Evolutionary conservation across 2,113 vertebrate species (phyloP), one percentile per base, ranked within the genome.

Genomic region (Malurus elegans): DNA sequence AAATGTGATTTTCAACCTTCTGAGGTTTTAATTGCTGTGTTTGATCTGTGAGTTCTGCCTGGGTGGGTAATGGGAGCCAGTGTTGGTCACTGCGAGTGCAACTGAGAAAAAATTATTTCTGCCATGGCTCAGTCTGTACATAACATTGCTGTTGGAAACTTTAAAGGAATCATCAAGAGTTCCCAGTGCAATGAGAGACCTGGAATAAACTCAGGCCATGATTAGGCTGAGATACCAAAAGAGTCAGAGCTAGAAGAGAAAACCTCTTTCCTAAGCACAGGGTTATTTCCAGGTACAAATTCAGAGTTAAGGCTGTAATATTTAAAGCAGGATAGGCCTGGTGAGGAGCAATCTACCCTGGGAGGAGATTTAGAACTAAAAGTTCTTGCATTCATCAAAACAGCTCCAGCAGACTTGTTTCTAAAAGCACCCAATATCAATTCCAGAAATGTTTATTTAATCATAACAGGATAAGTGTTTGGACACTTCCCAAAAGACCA

Each of bases 111-210:
- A 16, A 14, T 6, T 16, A 48, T n/a, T 56, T 24, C 50, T 64
- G 36, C 2, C 6, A 3, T 0, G 1, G 26, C 23, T 74, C 18
- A 50, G 34, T 7, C 26, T 4, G 1, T 3, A 10, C 2, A 8
- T 5, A 2, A 14, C 29, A 3, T 1, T 42, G 34, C 44, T 58
- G 5, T 44, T 1, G 38, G 50, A 47, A 45, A 17, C 12, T 3
- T 4, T 14, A 38, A 54, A 71, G 47, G 28, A 78, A 66, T 47
- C 23, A 7, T 32, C 12, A 12, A 10, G 17, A 42, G 58, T 42
- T 84, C 32, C 80, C 8, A 36, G 34, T 14, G 45, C 38, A 54
- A 0, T 9, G 21, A 18, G 24, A 71, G 16, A 23, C 7, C 25
- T 44, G n/a, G 23, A 50, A 51, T 34, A 42, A 89, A 6, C 10